Evolutionary conservation across 2,797 vertebrate genomes (phyloP).

Genomic region (Alfaro cultratus): DNA sequence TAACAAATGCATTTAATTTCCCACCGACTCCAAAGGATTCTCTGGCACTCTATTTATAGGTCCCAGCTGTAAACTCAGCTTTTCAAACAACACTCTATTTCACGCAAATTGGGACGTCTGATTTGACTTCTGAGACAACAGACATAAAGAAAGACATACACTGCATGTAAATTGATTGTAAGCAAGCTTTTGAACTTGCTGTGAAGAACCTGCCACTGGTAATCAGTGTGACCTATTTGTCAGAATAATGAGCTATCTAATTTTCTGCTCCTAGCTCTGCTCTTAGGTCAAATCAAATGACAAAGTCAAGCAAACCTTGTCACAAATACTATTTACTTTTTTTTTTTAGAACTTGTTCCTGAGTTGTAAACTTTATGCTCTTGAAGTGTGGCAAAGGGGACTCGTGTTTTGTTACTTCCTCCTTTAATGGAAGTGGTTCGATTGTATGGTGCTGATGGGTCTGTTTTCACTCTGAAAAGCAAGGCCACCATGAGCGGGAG

Average conservation of each 20-base stretch:
- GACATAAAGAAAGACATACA: too few species aligned
- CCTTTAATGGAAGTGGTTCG: conserved; percentile 74
- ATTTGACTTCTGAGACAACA: too few species aligned
- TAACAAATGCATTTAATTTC: too few species aligned
- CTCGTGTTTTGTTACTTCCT: conserved; percentile 56
- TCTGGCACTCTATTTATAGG: too few species aligned
- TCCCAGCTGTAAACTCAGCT: too few species aligned
- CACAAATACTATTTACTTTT: background rate
- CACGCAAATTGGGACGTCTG: too few species aligned
- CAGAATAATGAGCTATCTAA: background rate
- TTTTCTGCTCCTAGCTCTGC: background rate
- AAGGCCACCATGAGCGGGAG: conserved; percentile 69
- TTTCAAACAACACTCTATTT: too few species aligned
- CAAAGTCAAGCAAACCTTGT: conserved; percentile 52
- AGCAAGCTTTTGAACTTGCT: background rate
- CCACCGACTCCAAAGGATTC: too few species aligned
- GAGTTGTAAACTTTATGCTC: conserved; percentile 62
- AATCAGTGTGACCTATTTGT: conserved; percentile 29
- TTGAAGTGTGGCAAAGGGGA: conserved; percentile 30
- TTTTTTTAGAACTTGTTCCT: conserved; percentile 47
- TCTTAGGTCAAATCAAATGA: conserved; percentile 16
- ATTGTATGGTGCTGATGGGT: conserved; percentile 71
- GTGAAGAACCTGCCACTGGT: background rate
- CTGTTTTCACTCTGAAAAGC: conserved; percentile 66
- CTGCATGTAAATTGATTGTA: too few species aligned